Evolutionary conservation across 2,888 invertebrate genomes (phyloP).

Genomic region (Hypselothyrea guttata): DNA sequence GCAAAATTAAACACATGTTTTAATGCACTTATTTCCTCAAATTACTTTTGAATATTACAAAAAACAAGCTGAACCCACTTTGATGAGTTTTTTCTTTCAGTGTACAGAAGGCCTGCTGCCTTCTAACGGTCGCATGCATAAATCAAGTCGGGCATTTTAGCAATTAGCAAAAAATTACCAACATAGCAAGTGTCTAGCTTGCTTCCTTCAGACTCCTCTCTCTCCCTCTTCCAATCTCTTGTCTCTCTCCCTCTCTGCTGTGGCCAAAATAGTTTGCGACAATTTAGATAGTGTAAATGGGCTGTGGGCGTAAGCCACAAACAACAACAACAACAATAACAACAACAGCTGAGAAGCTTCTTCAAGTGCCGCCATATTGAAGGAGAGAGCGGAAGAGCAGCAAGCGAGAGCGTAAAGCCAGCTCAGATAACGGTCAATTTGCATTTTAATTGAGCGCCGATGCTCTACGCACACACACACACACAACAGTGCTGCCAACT

Average conservation of each 20-base stretch:
- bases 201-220: no score
- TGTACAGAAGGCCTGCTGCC: constrained; percentile 22
- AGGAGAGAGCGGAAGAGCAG: constrained; percentile 19
- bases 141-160: constrained; percentile 73
- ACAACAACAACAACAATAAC: constrained; percentile 11
- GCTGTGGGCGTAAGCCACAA: constrained; percentile 26
- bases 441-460: constrained; percentile 69
- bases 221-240: constrained; percentile 1
- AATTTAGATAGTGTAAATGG: constrained; percentile 36
- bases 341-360: constrained; percentile 27
- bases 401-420: constrained; percentile 1
- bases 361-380: constrained; percentile 48
- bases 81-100: no score
- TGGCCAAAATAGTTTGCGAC: constrained; percentile 52
- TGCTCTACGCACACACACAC: constrained; percentile 32
- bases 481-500: no score
- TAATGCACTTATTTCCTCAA: no score
- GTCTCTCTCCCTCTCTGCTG: constrained; percentile 15
- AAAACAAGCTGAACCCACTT: no score
- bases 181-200: constrained; percentile 40
- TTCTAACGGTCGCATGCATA: constrained; percentile 70
- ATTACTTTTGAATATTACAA: no score
- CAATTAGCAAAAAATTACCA: constrained; percentile 63
- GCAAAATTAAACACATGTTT: no score
- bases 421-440: constrained; percentile 61